Percentiles rank a stretch among this genome's conserved stretches.
Evolutionary conservation across 2,797 vertebrate species (phyloP).

Genomic region (Heteromormyrus szaboi): DNA sequence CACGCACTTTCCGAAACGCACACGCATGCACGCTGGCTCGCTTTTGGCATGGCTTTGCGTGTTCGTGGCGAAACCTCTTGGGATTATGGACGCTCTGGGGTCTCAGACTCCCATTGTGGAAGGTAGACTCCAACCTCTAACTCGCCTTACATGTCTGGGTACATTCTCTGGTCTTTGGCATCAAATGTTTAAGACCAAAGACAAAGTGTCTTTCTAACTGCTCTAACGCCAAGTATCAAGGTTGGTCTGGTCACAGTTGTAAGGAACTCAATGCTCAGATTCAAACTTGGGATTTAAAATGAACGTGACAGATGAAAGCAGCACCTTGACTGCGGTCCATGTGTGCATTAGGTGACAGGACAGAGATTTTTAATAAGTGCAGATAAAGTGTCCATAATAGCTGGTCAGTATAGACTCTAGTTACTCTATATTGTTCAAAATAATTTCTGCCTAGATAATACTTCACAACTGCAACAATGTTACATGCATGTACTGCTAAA

Average conservation of each 20-base stretch:
- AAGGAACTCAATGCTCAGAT: neutral
- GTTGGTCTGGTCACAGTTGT: neutral
- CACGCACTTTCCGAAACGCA: neutral
- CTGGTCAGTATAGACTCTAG: neutral
- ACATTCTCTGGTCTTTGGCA: neutral
- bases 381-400: neutral
- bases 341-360: neutral
- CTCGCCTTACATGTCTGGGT: neutral
- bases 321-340: neutral
- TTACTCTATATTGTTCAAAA: neutral
- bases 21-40: neutral
- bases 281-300: neutral
- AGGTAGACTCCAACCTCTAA: neutral
- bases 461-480: neutral
- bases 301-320: neutral
- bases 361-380: neutral
- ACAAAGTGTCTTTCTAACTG: neutral
- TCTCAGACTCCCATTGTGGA: neutral
- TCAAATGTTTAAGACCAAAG: neutral
- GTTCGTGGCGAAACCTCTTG: neutral
- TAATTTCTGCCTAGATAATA: neutral
- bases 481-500: neutral
- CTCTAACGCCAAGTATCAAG: neutral
- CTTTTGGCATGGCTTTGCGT: neutral
- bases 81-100: neutral